Conservation (phyloP, 2,888 invertebrate genomes). For the Scaptomyza flava region DNA sequence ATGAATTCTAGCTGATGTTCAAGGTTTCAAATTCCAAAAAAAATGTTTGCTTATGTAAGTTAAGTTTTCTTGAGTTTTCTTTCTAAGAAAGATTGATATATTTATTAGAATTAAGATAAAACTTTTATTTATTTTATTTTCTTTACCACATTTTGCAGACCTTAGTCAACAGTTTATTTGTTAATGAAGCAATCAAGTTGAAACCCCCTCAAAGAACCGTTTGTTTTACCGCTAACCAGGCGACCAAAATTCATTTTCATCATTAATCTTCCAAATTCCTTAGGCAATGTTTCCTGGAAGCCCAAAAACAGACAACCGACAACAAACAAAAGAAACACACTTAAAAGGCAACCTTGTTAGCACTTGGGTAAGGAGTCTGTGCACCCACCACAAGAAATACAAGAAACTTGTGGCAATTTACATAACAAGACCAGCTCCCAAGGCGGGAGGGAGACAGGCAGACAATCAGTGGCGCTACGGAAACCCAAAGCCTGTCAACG, state of each 20-base stretch:
- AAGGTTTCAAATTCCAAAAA: no score
- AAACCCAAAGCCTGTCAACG: constrained; percentile 78
- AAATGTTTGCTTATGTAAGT: no score
- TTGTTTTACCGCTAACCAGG: constrained; percentile 34
- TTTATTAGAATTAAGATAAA: no score
- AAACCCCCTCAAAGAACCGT: constrained; percentile 22
- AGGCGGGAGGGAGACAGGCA: constrained; percentile 69
- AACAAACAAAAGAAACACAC: constrained; percentile 17
- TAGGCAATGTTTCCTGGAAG: constrained; percentile 48
- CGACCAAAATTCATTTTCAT: constrained; percentile 38
- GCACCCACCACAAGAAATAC: constrained; percentile 70
- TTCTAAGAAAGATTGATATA: no score
- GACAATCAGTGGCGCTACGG: constrained; percentile 73
- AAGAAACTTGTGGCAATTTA: constrained; percentile 61
- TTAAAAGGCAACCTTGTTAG: constrained; percentile 67
- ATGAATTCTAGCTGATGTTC: constrained; percentile 21
- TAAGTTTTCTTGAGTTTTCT: no score
- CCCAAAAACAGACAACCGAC: constrained; percentile 8
- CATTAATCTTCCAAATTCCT: constrained; percentile 56
- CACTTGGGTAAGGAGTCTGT: constrained; percentile 53
- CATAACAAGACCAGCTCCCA: constrained; percentile 78
- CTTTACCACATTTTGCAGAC: no score
- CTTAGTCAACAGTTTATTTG: background rate
- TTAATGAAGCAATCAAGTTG: constrained; percentile 47
- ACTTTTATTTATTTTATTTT: no score